Conservation (phyloP, 2,797 vertebrate species). For the Chromis chromis region DNA sequence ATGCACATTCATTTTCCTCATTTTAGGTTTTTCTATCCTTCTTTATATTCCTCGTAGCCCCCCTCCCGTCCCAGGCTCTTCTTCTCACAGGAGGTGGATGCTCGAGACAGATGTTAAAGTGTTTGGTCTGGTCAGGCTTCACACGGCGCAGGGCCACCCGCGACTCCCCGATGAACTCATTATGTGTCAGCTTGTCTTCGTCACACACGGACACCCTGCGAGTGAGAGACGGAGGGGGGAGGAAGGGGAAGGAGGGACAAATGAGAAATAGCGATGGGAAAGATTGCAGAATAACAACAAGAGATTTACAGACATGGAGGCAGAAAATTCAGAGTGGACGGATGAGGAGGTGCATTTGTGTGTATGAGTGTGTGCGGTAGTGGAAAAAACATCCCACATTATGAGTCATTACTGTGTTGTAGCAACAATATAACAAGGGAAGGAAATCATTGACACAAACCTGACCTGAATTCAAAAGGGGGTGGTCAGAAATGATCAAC, state of each 20-base stretch:
- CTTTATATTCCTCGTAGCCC: neutral
- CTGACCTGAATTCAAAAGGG: constrained; percentile 34
- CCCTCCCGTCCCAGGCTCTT: neutral
- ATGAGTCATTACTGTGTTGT: constrained; percentile 34
- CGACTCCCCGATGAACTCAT: constrained; percentile 94
- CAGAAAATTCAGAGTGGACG: constrained; percentile 5
- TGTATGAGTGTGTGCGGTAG: neutral
- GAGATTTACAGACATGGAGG: constrained; percentile 33
- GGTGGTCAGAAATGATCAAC: constrained; percentile 16
- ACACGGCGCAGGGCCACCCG: constrained; percentile 90
- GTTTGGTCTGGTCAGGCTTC: constrained; percentile 90
- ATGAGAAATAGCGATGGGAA: constrained; percentile 15
- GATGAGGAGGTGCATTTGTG: neutral
- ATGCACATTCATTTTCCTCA: constrained; percentile 20
- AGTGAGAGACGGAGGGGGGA: constrained; percentile 40
- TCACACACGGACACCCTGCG: constrained; percentile 92
- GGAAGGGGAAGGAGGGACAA: neutral
- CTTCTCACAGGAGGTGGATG: constrained; percentile 88
- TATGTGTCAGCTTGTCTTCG: constrained; percentile 94
- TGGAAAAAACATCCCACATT: constrained; percentile 13
- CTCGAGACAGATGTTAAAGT: constrained; percentile 93
- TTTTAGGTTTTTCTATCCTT: constrained; percentile 6
- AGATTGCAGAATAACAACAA: constrained; percentile 37
- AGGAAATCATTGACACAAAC: constrained; percentile 31
- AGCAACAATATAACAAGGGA: constrained; percentile 26